These are phyloP conservation scores for Etia nguti DNA, from an alignment of 2,113 vertebrate species.

Conservation along the genomic window DNA sequence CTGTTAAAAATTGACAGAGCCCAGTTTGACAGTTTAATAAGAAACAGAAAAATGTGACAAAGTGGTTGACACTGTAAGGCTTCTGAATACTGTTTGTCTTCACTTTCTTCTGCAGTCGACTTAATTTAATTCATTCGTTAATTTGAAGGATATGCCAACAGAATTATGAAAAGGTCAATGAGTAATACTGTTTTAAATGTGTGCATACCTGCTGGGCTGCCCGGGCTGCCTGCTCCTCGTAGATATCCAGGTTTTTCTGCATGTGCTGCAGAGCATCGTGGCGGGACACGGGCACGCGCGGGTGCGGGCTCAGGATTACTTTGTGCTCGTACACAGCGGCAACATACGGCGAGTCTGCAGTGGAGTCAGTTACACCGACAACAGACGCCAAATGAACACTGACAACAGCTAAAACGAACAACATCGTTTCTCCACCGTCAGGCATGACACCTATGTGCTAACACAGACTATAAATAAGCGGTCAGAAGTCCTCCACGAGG, in stretches of 20 bases:
- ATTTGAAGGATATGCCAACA: neutral
- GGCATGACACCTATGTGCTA: neutral
- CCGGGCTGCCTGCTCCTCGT: conserved; percentile 76
- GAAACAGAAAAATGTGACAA: neutral
- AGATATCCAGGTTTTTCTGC: conserved; percentile 83
- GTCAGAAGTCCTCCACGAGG: neutral
- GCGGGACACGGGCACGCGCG: conserved; percentile 62
- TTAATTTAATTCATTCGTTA: neutral
- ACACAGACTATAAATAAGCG: neutral
- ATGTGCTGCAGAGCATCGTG: conserved; percentile 78
- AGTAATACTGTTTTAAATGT: neutral
- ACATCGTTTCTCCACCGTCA: neutral
- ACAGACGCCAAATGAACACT: neutral
- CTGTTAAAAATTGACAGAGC: neutral
- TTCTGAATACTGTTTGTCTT: neutral
- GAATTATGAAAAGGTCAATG: neutral
- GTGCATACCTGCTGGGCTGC: conserved; percentile 68
- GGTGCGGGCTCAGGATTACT: conserved; percentile 73
- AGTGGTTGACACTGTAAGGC: neutral
- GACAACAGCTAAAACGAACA: neutral
- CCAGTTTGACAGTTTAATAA: neutral
- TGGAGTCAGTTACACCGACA: neutral
- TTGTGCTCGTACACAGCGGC: conserved; percentile 88
- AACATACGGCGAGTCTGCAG: conserved; percentile 52
- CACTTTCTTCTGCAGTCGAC: neutral